These are phyloP conservation scores for Ochlodes sylvanus DNA, from an alignment of 2,888 invertebrate genomes.

Conservation along the genomic window DNA sequence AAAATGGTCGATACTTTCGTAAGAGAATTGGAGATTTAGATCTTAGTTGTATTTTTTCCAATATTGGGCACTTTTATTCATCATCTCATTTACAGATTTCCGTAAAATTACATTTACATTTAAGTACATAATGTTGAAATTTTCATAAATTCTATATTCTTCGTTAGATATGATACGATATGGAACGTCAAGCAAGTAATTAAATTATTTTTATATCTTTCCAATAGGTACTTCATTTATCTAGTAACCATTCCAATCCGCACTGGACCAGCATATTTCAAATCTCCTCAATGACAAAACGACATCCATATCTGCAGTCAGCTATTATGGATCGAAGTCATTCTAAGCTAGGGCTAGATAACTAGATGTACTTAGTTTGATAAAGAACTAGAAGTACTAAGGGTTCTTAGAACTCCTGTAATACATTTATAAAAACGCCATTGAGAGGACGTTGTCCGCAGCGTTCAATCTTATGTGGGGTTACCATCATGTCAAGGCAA, in stretches of 20 bases:
- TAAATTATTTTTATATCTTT: no score
- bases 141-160: no score
- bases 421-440: slow-evolving; percentile 50
- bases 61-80: no score
- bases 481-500: slow-evolving; percentile 43
- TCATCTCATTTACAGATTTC: no score
- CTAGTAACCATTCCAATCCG: no score
- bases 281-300: not conserved
- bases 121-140: no score
- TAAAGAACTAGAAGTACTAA: slow-evolving; percentile 18
- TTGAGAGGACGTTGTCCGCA: slow-evolving; percentile 59
- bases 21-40: no score
- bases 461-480: slow-evolving; percentile 54
- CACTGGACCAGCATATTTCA: not conserved
- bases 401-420: slow-evolving; percentile 34
- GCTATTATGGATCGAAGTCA: not conserved
- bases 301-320: not conserved
- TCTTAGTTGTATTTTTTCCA: no score
- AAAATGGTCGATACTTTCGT: slow-evolving; percentile 8
- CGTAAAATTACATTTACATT: no score
- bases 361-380: slow-evolving; percentile 13
- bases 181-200: no score
- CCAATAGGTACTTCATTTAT: no score
- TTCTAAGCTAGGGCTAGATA: not conserved
- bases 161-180: no score